Evolutionary conservation across 1,140 invertebrate genomes (phyloP).

Genomic region (Macrobrachium nipponense): DNA sequence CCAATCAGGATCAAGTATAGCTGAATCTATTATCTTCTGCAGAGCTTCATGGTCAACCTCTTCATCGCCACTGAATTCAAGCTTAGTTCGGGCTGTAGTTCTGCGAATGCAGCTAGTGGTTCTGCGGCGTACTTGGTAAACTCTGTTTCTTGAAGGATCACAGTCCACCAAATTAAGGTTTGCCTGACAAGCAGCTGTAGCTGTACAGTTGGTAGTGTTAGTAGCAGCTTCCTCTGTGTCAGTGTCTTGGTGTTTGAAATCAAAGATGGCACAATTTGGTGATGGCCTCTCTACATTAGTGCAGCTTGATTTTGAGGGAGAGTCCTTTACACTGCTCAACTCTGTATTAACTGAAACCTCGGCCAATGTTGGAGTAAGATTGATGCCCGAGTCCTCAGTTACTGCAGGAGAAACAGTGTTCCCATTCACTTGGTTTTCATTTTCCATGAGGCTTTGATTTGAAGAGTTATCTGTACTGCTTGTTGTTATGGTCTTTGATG

Average conservation of each 20-base stretch:
- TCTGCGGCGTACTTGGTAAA: slow-evolving; percentile 78
- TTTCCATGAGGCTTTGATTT: slow-evolving; percentile 40
- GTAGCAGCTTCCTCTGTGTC: slow-evolving; percentile 76
- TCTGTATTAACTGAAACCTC: slow-evolving; percentile 32
- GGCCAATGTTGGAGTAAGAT: slow-evolving; percentile 50
- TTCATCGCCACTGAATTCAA: slow-evolving; percentile 62
- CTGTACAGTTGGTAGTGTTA: slow-evolving; percentile 65
- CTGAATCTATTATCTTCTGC: slow-evolving; percentile 63
- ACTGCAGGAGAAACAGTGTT: slow-evolving; percentile 56
- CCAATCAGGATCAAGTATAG: slow-evolving; percentile 64
- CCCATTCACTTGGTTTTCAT: slow-evolving; percentile 60
- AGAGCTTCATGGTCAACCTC: slow-evolving; percentile 63
- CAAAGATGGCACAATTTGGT: slow-evolving; percentile 83
- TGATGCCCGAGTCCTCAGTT: slow-evolving; percentile 66
- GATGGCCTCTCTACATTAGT: slow-evolving; percentile 78
- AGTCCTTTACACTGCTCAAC: slow-evolving; percentile 33
- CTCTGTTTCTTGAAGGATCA: slow-evolving; percentile 71
- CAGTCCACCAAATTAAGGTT: slow-evolving; percentile 64
- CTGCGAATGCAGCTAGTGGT: slow-evolving; percentile 72
- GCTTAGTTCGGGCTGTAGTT: slow-evolving; percentile 42
- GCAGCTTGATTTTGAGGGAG: slow-evolving; percentile 57
- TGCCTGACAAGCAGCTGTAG: slow-evolving; percentile 46
- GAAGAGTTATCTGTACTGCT: slow-evolving; percentile 18
- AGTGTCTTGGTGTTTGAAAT: slow-evolving; percentile 86
- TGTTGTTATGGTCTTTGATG: slow-evolving; percentile 33